These are phyloP conservation scores for Ectobius pallidus DNA, from an alignment of 2,888 invertebrate genomes.

Conservation along the genomic window DNA sequence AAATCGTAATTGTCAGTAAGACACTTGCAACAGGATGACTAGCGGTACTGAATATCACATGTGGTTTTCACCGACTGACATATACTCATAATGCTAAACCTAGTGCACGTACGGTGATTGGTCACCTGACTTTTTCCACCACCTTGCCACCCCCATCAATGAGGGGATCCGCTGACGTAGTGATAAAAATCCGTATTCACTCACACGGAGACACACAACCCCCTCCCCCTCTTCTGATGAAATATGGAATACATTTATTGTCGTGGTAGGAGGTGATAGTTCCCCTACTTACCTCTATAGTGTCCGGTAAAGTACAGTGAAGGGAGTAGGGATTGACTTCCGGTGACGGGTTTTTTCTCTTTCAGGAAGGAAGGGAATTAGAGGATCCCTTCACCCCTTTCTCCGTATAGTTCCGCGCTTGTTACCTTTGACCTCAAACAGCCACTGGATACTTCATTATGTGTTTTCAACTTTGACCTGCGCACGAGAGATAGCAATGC, in stretches of 20 bases:
- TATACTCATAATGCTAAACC: background rate
- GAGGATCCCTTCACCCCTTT: too few species aligned
- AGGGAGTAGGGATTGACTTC: constrained; percentile 12
- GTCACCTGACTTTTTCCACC: constrained; percentile 37
- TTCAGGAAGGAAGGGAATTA: too few species aligned
- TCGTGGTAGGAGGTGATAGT: constrained; percentile 1
- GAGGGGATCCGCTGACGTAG: background rate
- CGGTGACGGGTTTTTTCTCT: too few species aligned
- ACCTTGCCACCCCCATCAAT: constrained; percentile 14
- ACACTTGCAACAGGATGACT: too few species aligned
- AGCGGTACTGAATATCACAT: too few species aligned
- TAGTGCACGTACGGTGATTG: constrained; percentile 24
- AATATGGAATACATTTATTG: constrained; percentile 15
- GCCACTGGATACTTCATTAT: background rate
- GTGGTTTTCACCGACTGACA: too few species aligned
- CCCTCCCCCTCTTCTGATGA: background rate
- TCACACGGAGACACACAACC: background rate
- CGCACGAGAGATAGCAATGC: background rate
- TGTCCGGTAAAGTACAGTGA: too few species aligned
- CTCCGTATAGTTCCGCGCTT: background rate
- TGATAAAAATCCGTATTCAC: constrained; percentile 20
- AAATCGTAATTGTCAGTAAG: too few species aligned
- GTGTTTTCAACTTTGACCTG: too few species aligned
- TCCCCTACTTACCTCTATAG: too few species aligned
- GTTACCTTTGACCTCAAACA: background rate